These are phyloP conservation scores for Goniozus legneri DNA, from an alignment of 1,140 invertebrate species.

Conservation along the genomic window DNA sequence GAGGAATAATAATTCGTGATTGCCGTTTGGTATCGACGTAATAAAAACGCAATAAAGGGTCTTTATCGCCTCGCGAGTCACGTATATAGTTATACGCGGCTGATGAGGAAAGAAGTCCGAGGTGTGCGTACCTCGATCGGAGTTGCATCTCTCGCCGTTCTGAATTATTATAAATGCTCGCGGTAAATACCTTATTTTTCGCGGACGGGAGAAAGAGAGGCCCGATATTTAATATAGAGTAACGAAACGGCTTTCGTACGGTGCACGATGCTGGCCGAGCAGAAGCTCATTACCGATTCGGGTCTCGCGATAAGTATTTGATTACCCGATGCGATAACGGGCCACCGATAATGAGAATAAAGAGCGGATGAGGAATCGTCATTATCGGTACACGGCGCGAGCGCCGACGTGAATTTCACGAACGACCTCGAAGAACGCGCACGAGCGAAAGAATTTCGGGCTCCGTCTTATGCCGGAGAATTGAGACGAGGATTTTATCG, in stretches of 20 bases:
- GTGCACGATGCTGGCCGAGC: conserved; percentile 8
- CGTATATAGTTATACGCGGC: not conserved
- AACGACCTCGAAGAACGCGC: too few relatives aligned
- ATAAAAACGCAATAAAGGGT: conserved; percentile 4
- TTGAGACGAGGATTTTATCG: too few relatives aligned
- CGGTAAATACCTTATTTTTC: conserved; percentile 24
- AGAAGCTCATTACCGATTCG: conserved; percentile 22
- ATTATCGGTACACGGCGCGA: not conserved
- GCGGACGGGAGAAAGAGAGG: conserved; percentile 6
- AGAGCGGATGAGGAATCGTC: not conserved
- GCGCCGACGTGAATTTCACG: too few relatives aligned
- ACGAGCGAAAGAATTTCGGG: too few relatives aligned
- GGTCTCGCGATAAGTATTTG: conserved; percentile 8
- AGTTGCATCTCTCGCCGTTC: conserved; percentile 28
- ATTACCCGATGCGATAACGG: conserved; percentile 11
- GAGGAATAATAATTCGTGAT: conserved; percentile 1
- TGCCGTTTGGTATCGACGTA: too few relatives aligned
- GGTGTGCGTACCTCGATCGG: too few relatives aligned
- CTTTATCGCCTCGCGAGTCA: conserved; percentile 1
- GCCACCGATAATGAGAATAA: not conserved
- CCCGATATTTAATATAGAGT: too few relatives aligned
- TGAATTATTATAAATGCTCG: conserved; percentile 28
- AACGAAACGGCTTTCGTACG: not conserved
- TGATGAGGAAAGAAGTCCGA: not conserved
- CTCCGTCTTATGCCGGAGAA: too few relatives aligned